phyloP scores from a whole-genome alignment of 2,888 invertebrate genomes.

The Netelia virgata region DNA sequence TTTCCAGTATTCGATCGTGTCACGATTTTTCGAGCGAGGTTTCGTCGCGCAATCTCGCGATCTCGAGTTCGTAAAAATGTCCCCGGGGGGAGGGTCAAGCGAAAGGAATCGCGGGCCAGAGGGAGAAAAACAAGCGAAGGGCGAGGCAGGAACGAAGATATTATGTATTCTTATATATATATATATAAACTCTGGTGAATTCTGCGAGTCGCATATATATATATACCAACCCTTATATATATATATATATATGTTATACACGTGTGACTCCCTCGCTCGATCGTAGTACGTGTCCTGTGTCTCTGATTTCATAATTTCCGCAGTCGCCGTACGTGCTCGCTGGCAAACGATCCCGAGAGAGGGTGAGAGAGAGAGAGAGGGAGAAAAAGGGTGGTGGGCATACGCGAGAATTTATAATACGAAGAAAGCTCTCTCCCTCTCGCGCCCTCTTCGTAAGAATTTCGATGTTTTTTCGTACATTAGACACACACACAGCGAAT shows the following conservation, averaged over 20 bases:
- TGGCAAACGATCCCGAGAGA: conserved; percentile 62
- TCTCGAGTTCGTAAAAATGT: neutral
- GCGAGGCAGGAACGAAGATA: conserved; percentile 31
- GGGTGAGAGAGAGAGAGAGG: conserved; percentile 39
- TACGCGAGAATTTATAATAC: conserved; percentile 61
- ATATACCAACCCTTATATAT: conserved; percentile 1
- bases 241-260: neutral
- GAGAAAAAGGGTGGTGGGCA: conserved; percentile 7
- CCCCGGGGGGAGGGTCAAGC: no score
- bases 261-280: conserved; percentile 29
- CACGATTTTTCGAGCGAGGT: no score
- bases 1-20: no score
- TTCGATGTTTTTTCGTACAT: conserved; percentile 48
- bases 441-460: conserved; percentile 31
- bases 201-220: neutral
- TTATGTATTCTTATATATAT: neutral
- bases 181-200: neutral
- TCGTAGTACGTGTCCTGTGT: conserved; percentile 83
- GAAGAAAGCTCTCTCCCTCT: conserved; percentile 55
- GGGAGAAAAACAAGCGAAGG: conserved; percentile 15
- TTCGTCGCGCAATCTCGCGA: neutral
- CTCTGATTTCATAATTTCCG: conserved; percentile 85
- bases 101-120: neutral
- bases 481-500: neutral
- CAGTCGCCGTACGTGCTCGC: conserved; percentile 75